phyloP scores from a whole-genome alignment of 2,797 vertebrate genomes.

The Anniella stebbinsi region DNA sequence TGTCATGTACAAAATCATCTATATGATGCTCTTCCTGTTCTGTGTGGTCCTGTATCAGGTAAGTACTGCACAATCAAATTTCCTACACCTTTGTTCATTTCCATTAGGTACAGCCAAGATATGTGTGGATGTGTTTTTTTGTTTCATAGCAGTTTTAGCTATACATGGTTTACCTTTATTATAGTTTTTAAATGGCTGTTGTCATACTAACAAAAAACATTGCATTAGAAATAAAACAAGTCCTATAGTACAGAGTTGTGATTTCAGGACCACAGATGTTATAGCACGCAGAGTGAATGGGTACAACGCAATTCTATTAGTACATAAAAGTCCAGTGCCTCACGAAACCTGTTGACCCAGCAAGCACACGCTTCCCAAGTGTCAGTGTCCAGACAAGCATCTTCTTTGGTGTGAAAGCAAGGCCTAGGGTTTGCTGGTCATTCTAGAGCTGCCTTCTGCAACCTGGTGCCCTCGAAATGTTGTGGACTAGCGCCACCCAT shows the following conservation, averaged over 20 bases:
- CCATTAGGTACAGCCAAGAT: neutral
- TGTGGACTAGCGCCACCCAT: neutral
- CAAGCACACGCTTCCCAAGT: neutral
- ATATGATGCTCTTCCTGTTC: slow-evolving; percentile 98
- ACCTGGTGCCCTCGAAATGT: neutral
- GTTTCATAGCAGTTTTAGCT: neutral
- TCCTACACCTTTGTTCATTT: rapidly evolving
- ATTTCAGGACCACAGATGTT: neutral
- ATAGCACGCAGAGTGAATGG: neutral
- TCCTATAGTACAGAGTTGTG: neutral
- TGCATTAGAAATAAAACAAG: neutral
- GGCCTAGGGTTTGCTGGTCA: neutral
- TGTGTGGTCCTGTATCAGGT: slow-evolving; percentile 98
- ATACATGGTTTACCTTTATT: neutral
- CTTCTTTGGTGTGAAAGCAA: neutral
- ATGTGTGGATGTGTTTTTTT: neutral
- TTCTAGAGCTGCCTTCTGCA: neutral
- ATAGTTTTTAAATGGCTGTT: neutral
- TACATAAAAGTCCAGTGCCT: neutral
- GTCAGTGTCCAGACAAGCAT: neutral
- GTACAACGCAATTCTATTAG: neutral
- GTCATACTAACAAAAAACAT: neutral
- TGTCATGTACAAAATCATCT: slow-evolving; percentile 99
- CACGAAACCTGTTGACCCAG: no score
- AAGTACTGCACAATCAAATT: slow-evolving; percentile 27